A percentile compares a stretch with the other conserved stretches of the same genome.
phyloP scores from a whole-genome alignment of 2,888 invertebrate species.

The Leucophora obtusa region DNA sequence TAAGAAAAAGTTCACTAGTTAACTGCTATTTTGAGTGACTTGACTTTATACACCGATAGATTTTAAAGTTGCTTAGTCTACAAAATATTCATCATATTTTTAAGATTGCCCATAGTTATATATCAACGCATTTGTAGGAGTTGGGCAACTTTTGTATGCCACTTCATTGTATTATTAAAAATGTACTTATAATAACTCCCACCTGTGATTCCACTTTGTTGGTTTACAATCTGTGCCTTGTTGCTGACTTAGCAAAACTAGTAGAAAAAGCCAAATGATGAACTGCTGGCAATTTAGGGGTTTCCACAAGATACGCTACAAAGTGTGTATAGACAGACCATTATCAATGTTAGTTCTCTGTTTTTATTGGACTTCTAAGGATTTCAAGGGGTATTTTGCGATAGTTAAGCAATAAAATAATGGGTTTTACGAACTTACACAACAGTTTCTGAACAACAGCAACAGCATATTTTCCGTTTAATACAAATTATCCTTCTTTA shows the following conservation, averaged over 20 bases:
- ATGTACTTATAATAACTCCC: conserved; percentile 5
- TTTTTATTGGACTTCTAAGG: neutral
- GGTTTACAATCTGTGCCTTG: conserved; percentile 38
- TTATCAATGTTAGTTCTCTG: conserved; percentile 8
- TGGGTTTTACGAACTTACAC: conserved; percentile 56
- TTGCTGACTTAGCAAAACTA: conserved; percentile 44
- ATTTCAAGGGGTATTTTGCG: neutral
- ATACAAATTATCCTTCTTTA: conserved; percentile 9
- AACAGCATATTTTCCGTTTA: conserved; percentile 40
- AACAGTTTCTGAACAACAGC: conserved; percentile 54
- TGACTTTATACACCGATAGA: too few relatives aligned
- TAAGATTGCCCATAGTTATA: neutral
- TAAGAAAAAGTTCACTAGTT: too few relatives aligned
- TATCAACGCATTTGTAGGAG: neutral
- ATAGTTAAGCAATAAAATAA: conserved; percentile 7
- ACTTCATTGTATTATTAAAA: neutral
- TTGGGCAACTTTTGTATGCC: neutral
- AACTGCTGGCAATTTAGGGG: conserved; percentile 26
- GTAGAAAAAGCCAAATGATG: conserved; percentile 42
- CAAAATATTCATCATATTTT: neutral
- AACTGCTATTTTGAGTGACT: too few relatives aligned
- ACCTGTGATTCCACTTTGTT: conserved; percentile 56
- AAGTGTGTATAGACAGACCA: conserved; percentile 29
- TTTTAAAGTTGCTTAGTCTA: too few relatives aligned
- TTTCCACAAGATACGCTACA: conserved; percentile 57